These are phyloP conservation scores for Opisthograptis luteolata DNA, from an alignment of 2,888 invertebrate species.

Conservation along the genomic window DNA sequence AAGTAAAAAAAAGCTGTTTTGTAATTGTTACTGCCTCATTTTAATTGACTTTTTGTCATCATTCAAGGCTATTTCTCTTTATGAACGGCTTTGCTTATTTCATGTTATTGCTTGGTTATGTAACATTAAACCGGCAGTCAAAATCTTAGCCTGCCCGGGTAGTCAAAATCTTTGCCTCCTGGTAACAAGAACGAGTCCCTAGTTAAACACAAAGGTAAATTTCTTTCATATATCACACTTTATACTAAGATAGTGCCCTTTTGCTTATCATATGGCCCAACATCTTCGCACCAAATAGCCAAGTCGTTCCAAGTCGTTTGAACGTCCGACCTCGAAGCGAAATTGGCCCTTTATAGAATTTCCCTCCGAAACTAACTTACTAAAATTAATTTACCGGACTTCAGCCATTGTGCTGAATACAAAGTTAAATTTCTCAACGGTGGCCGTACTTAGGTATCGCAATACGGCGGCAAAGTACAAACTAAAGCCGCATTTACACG, in stretches of 20 bases:
- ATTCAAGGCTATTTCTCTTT: too few species aligned
- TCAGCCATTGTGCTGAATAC: slow-evolving; percentile 56
- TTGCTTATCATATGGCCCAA: slow-evolving; percentile 15
- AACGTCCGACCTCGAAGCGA: slow-evolving; percentile 47
- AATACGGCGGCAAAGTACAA: neutral
- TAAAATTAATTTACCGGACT: slow-evolving; percentile 67
- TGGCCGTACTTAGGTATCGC: slow-evolving; percentile 26
- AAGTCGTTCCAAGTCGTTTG: slow-evolving; percentile 43
- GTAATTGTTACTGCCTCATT: too few species aligned
- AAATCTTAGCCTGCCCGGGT: too few species aligned
- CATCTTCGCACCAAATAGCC: slow-evolving; percentile 30
- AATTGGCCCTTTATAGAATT: slow-evolving; percentile 59
- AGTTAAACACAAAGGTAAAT: neutral
- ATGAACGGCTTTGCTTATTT: too few species aligned
- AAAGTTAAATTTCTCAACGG: slow-evolving; percentile 58
- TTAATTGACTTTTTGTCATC: too few species aligned
- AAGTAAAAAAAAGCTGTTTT: too few species aligned
- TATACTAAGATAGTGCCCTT: neutral
- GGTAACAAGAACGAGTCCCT: too few species aligned
- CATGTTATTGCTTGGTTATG: too few species aligned
- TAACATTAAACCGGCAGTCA: too few species aligned
- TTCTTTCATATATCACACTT: neutral
- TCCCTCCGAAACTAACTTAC: slow-evolving; percentile 59
- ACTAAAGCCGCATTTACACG: neutral
- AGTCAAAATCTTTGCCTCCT: too few species aligned